phyloP scores from a whole-genome alignment of 2,888 invertebrate species.

The Yponomeuta plumbellus region DNA sequence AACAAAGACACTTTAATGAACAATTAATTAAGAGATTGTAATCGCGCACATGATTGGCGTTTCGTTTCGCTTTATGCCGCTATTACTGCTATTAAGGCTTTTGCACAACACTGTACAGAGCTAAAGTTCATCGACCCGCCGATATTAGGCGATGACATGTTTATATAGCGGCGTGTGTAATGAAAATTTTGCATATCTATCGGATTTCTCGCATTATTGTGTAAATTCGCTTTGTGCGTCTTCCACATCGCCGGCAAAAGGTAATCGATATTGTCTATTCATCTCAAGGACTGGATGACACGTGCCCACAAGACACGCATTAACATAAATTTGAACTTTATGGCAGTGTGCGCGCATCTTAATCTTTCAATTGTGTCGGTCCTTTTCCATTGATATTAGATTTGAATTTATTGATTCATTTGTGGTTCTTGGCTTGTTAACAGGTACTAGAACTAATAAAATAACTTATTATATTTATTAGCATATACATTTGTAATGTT shows the following conservation, averaged over 20 bases:
- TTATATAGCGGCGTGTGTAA: slow-evolving; percentile 50
- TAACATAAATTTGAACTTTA: slow-evolving; percentile 12
- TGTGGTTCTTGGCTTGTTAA: neutral
- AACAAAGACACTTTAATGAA: slow-evolving; percentile 12
- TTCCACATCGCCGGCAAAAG: neutral
- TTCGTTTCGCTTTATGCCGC: neutral
- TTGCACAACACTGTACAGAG: slow-evolving; percentile 45
- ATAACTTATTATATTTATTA: neutral
- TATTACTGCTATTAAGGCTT: slow-evolving; percentile 28
- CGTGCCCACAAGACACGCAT: slow-evolving; percentile 7
- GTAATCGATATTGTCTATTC: slow-evolving; percentile 4
- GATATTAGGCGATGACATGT: slow-evolving; percentile 51
- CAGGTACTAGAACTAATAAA: neutral
- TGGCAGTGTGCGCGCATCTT: neutral
- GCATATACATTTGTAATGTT: neutral
- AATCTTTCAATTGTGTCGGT: slow-evolving; percentile 35
- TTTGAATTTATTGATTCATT: slow-evolving; percentile 13
- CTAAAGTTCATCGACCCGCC: slow-evolving; percentile 49
- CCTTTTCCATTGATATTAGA: slow-evolving; percentile 27
- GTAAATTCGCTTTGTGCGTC: slow-evolving; percentile 33
- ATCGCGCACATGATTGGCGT: slow-evolving; percentile 11
- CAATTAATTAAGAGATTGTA: slow-evolving; percentile 14
- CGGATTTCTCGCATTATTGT: slow-evolving; percentile 49
- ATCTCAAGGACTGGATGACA: slow-evolving; percentile 5
- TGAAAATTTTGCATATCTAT: slow-evolving; percentile 67